Conservation (phyloP, 1,140 invertebrate genomes). For the Rhynchophorus ferrugineus region DNA sequence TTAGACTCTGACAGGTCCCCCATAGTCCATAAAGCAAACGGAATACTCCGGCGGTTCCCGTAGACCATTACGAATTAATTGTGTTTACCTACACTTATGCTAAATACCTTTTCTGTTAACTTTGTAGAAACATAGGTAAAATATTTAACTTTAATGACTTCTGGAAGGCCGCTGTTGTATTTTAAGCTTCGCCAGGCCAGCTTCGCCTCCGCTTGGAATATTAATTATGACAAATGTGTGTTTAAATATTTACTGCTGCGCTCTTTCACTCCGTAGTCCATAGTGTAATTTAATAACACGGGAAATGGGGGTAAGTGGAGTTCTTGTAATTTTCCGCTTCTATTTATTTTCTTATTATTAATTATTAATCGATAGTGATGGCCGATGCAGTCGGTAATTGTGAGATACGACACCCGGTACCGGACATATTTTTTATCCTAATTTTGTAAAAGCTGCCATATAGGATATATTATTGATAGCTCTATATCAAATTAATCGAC, state of each 20-base stretch:
- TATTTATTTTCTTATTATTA: not conserved
- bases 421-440: too few species aligned
- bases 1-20: not conserved
- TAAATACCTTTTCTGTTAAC: slow-evolving; percentile 23
- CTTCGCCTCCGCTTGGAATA: slow-evolving; percentile 10
- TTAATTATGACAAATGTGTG: slow-evolving; percentile 21
- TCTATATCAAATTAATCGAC: too few species aligned
- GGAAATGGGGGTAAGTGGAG: not conserved
- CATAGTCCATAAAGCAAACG: slow-evolving; percentile 8
- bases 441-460: too few species aligned
- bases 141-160: slow-evolving; percentile 22
- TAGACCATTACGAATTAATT: slow-evolving; percentile 29
- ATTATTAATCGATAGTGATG: too few species aligned
- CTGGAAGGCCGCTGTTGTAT: slow-evolving; percentile 18
- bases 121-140: slow-evolving; percentile 19
- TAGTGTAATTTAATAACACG: not conserved
- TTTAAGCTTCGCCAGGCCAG: too few species aligned
- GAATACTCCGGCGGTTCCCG: slow-evolving; percentile 14
- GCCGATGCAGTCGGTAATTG: too few species aligned
- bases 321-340: not conserved
- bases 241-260: slow-evolving; percentile 16
- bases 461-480: too few species aligned
- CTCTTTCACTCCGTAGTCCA: not conserved
- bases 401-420: too few species aligned
- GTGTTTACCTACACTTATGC: slow-evolving; percentile 30